phyloP scores from a whole-genome alignment of 2,888 invertebrate genomes.

The Tetropium fuscum region DNA sequence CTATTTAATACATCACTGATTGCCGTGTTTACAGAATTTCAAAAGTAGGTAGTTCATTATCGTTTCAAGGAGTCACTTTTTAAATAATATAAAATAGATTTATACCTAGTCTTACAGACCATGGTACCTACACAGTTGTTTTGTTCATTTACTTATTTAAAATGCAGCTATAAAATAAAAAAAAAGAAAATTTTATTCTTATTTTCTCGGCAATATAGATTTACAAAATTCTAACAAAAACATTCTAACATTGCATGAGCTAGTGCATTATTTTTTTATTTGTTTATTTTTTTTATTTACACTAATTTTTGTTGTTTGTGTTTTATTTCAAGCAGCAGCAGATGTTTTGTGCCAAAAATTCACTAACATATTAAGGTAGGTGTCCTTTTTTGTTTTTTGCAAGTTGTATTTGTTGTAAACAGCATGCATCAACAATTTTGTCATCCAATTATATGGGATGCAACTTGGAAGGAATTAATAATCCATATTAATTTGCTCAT shows the following conservation, averaged over 20 bases:
- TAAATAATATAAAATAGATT: too few species aligned
- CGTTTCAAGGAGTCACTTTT: too few species aligned
- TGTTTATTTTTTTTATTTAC: conserved; percentile 46
- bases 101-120: too few species aligned
- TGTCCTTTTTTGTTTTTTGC: conserved; percentile 48
- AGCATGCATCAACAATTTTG: conserved; percentile 30
- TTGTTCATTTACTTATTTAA: too few species aligned
- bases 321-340: conserved; percentile 61
- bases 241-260: conserved; percentile 38
- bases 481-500: too few species aligned
- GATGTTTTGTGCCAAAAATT: conserved; percentile 64
- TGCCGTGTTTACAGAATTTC: too few species aligned
- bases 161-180: too few species aligned
- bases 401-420: conserved; percentile 19
- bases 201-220: too few species aligned
- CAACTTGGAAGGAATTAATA: conserved; percentile 17
- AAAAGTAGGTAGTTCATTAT: too few species aligned
- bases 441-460: conserved; percentile 4
- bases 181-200: neutral
- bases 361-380: conserved; percentile 62
- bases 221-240: too few species aligned
- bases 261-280: conserved; percentile 31
- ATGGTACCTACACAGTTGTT: too few species aligned
- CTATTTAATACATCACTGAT: too few species aligned
- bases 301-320: conserved; percentile 63